Evolutionary conservation across 1,140 invertebrate species (phyloP).

Genomic region (Pseudomyrmex dendroicus): DNA sequence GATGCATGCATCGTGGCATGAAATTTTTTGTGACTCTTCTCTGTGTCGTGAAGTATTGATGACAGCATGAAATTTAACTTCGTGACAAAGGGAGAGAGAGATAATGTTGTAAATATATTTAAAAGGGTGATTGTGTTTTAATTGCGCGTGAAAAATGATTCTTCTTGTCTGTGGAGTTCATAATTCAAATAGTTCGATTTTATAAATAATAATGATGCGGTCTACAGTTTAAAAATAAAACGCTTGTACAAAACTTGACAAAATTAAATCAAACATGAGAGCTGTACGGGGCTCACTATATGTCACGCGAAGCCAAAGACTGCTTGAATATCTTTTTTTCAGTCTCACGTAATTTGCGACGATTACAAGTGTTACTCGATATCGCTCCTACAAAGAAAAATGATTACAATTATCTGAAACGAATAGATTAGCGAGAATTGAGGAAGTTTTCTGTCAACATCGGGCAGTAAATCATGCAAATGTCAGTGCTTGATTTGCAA

Average conservation of each 20-base stretch:
- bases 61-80: constrained; percentile 29
- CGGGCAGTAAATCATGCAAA: background rate
- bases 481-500: background rate
- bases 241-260: too few species aligned
- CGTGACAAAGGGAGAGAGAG: background rate
- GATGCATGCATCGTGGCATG: constrained; percentile 12
- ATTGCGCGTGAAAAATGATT: background rate
- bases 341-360: background rate
- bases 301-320: background rate
- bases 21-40: constrained; percentile 19
- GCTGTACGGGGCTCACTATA: too few species aligned
- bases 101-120: constrained; percentile 27
- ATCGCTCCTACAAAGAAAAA: background rate
- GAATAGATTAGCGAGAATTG: constrained; percentile 16
- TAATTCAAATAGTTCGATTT: background rate
- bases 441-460: constrained; percentile 14
- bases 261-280: too few species aligned
- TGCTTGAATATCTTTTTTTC: background rate
- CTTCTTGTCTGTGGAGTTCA: background rate
- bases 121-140: constrained; percentile 16
- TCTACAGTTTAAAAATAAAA: too few species aligned
- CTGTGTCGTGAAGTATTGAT: constrained; percentile 22
- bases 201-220: too few species aligned
- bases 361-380: background rate
- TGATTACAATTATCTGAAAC: background rate